phyloP scores from a whole-genome alignment of 92 coral and sea anemone genomes.

The Palythoa grandis region DNA sequence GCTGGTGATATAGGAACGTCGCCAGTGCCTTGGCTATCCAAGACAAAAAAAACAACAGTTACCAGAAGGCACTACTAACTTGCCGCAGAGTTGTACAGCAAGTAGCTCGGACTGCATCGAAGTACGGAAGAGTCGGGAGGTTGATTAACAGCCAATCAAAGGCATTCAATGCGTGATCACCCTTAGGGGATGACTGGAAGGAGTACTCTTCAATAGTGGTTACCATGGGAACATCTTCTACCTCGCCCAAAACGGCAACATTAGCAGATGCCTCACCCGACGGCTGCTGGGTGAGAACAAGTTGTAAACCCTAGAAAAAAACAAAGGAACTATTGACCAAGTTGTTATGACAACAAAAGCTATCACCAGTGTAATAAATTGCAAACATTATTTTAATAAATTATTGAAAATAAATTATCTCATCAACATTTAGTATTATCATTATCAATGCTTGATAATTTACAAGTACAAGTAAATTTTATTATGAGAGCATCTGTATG shows the following conservation, averaged over 20 bases:
- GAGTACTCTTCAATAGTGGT: conserved; percentile 80
- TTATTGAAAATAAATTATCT: too few relatives aligned
- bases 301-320: conserved; percentile 67
- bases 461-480: too few relatives aligned
- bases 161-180: conserved; percentile 51
- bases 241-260: conserved; percentile 71
- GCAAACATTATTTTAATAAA: too few relatives aligned
- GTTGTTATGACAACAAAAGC: neutral
- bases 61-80: conserved; percentile 46
- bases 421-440: too few relatives aligned
- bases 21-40: too few relatives aligned
- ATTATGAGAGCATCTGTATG: too few relatives aligned
- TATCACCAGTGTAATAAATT: too few relatives aligned
- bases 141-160: conserved; percentile 81
- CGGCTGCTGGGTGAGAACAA: conserved; percentile 71
- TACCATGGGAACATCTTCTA: conserved; percentile 72
- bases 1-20: too few relatives aligned
- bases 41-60: too few relatives aligned
- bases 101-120: conserved; percentile 83
- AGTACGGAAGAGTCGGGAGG: conserved; percentile 81
- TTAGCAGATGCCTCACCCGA: conserved; percentile 46
- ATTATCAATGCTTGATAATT: too few relatives aligned
- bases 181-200: conserved; percentile 63
- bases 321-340: neutral
- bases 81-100: conserved; percentile 89